These are phyloP conservation scores for Erynnis tages DNA, from an alignment of 2,888 invertebrate genomes.

Conservation along the genomic window DNA sequence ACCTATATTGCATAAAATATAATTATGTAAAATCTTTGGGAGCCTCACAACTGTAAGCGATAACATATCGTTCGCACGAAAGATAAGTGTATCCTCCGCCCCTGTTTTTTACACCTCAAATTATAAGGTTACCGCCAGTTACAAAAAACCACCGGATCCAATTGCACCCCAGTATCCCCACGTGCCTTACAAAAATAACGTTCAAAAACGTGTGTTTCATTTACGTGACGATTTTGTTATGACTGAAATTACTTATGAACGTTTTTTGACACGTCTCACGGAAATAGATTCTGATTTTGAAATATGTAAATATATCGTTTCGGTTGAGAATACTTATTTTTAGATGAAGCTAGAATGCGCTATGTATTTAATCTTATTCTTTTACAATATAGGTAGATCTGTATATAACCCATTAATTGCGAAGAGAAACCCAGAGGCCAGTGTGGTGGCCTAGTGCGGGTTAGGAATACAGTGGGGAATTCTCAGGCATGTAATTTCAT, in stretches of 20 bases:
- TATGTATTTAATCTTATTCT: too few relatives aligned
- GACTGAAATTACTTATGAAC: constrained; percentile 67
- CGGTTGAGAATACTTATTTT: constrained; percentile 12
- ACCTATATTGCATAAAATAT: too few relatives aligned
- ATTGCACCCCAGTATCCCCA: constrained; percentile 45
- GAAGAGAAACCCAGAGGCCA: too few relatives aligned
- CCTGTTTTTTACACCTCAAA: constrained; percentile 57
- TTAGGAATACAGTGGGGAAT: too few relatives aligned
- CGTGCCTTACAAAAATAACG: constrained; percentile 55
- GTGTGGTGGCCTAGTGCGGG: too few relatives aligned
- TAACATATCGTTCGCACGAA: constrained; percentile 73
- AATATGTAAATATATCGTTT: constrained; percentile 8
- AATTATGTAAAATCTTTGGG: constrained; percentile 56
- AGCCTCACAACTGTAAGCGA: constrained; percentile 46
- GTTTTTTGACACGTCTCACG: constrained; percentile 30
- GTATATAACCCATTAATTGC: too few relatives aligned
- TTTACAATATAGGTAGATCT: too few relatives aligned
- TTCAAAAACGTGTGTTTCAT: constrained; percentile 68
- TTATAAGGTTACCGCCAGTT: constrained; percentile 53
- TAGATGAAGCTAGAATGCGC: too few relatives aligned
- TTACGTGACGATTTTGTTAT: constrained; percentile 79
- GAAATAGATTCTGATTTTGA: constrained; percentile 38
- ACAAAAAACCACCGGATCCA: constrained; percentile 50
- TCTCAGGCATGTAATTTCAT: too few relatives aligned
- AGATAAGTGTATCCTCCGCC: constrained; percentile 68